A percentile compares a stretch with the other conserved stretches of the same genome.
These are phyloP conservation scores for Phania funesta DNA, from an alignment of 2,888 invertebrate species.

Conservation along the genomic window DNA sequence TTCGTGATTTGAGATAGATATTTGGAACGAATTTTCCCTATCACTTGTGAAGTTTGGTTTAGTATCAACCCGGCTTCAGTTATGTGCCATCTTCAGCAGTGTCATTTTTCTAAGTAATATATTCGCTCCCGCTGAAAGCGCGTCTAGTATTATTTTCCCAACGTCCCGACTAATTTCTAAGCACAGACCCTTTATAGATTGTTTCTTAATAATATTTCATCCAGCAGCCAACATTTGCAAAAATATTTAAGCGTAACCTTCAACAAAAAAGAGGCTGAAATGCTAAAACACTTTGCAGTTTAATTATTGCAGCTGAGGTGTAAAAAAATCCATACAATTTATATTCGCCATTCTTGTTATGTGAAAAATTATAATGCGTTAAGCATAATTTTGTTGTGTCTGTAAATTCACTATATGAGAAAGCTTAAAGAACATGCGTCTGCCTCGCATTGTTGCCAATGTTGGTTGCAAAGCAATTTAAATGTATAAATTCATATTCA, in stretches of 20 bases:
- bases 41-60: too few relatives aligned
- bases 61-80: too few relatives aligned
- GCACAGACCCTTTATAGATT: neutral
- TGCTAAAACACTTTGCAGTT: constrained; percentile 30
- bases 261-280: neutral
- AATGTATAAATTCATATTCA: constrained; percentile 58
- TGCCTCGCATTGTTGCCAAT: neutral
- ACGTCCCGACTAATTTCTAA: neutral
- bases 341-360: constrained; percentile 28
- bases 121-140: too few relatives aligned
- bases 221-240: neutral
- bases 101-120: too few relatives aligned
- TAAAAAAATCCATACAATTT: constrained; percentile 49
- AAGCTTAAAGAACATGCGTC: neutral
- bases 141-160: too few relatives aligned
- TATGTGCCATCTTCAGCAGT: too few relatives aligned
- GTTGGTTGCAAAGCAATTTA: constrained; percentile 27
- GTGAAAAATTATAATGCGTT: constrained; percentile 42
- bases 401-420: constrained; percentile 6
- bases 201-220: neutral
- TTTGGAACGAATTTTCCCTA: too few relatives aligned
- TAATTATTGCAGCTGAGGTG: constrained; percentile 50
- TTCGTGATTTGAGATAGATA: too few relatives aligned
- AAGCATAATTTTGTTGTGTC: constrained; percentile 36
- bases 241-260: neutral